A percentile compares a stretch with the other conserved stretches of the same genome.
These are phyloP conservation scores for Chloroclysta siterata DNA, from an alignment of 2,888 invertebrate genomes.

Conservation along the genomic window DNA sequence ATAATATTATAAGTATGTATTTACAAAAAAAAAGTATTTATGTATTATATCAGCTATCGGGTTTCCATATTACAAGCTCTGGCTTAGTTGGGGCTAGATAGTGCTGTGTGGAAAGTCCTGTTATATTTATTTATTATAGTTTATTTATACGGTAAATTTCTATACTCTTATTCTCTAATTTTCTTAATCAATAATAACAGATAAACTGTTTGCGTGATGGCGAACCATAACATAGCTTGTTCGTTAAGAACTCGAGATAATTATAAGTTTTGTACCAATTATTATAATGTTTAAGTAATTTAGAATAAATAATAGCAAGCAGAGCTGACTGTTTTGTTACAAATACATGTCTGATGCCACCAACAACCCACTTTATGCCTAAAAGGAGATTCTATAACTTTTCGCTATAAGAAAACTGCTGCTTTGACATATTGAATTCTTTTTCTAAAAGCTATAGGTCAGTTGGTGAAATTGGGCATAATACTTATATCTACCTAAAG, in stretches of 20 bases:
- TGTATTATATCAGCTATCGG: too few species aligned
- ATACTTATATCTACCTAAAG: background rate
- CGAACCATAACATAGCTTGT: background rate
- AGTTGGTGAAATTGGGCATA: background rate
- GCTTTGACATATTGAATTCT: background rate
- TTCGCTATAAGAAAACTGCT: background rate
- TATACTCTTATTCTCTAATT: too few species aligned
- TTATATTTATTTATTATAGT: too few species aligned
- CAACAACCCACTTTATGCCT: background rate
- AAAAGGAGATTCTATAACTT: background rate
- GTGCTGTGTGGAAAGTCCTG: too few species aligned
- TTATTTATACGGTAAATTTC: too few species aligned
- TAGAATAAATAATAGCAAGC: background rate
- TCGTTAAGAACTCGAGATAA: background rate
- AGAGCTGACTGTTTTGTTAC: background rate
- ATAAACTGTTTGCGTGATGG: too few species aligned
- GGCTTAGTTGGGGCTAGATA: too few species aligned
- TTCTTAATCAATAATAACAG: too few species aligned
- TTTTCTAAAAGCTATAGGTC: background rate
- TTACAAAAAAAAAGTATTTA: too few species aligned
- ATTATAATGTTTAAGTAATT: background rate
- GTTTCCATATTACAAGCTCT: too few species aligned
- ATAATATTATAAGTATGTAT: too few species aligned
- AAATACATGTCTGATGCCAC: background rate
- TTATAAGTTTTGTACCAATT: background rate